Evolutionary conservation across 2,888 invertebrate species (phyloP), one percentile per base, ranked within the genome.

Genomic region (Caenorhabditis sp.): DNA sequence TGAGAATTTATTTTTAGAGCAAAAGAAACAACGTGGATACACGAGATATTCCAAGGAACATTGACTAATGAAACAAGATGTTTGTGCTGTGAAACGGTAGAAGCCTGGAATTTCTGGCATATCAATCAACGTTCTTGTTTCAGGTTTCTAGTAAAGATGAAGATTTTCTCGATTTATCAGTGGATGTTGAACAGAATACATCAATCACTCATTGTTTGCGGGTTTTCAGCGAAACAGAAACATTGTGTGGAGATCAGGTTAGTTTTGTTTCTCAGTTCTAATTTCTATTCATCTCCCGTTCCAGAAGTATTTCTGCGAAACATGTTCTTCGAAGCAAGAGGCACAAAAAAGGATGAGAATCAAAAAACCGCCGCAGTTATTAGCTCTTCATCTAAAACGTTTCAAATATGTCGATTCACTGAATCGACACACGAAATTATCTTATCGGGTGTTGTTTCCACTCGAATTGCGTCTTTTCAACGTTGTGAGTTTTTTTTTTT

Each of bases 41-140:
- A 97, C 89, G 99, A 99, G 90, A 97, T 99, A 88, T 99, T 99
- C 90, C 97, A 99, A 90, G 99, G 99, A 80, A 97, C 97, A 63
- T 91, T 99, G 77, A 99, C 99, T 3, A 97, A 97, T 89, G 99
- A 99, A 91, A 99, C 99, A 1, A 91, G 96, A 85, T 99, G 99
- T 91, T 92, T 99, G 84, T 99, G 97, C 90, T 99, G 99, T 90
- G 99, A 99, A 91, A 97, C 97, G 80, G 95, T 43, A 43, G n/a
- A n/a, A n/a, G n/a, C n/a, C n/a, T n/a, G n/a, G n/a, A n/a, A n/a
- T n/a, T n/a, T n/a, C n/a, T n/a, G n/a, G n/a, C n/a, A n/a, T n/a
- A n/a, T n/a, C n/a, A n/a, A n/a, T n/a, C 36, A 36, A 36, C 5
- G 36, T 36, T 36, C 10, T 10, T 8, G 5, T 36, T 36, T 10